Base-by-base conservation (phyloP, 2,797 vertebrate genomes). In the Chaunax sp. region DNA sequence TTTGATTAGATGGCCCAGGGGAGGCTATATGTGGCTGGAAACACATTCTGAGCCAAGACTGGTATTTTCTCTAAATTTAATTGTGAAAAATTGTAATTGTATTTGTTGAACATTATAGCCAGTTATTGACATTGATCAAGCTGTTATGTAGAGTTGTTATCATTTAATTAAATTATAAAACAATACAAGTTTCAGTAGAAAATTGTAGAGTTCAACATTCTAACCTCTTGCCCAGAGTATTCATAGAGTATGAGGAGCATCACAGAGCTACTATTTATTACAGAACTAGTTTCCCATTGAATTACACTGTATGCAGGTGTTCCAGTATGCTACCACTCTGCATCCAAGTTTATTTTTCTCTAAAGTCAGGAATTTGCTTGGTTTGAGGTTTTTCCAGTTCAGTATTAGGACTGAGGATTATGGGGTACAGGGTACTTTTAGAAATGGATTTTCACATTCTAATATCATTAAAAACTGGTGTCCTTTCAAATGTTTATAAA, bases 1-100 rank as follows among this genome's bases (percentile, higher is more conserved):
- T 69, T 16, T 47, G 64, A 76, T 72, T 64, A 63, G 14, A 25
- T 33, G 56, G 46, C 22, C 67, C 63, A 72, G 56, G 69, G 54
- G 61, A n/a, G 50, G 46, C 53, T 45, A 46, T 16, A 51, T 28
- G 20, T 51, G 44, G 5, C 65, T 26, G 26, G 20, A 59, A 61
- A 60, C 8, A n/a, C 38, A 20, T 12, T 3, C 47, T 18, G 30
- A 45, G 15, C 37, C 28, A 6, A 73, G 51, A 46, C 41, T 54
- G 51, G 25, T 13, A 30, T 1, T 28, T 25, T 33, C 33, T 41
- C 38, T 37, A 14, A 38, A 75, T 70, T 65, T 46, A 45, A 72
- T 63, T 58, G n/a, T 18, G 3, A 14, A 37, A 46, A 40, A 38
- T 38, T 1, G n/a, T 62, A 44, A 71, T 71, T 23, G 6, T 52